A percentile compares a stretch with the other conserved stretches of the same genome.
Conservation (phyloP, 2,113 vertebrate genomes). For the Bagarius yarrelli region DNA sequence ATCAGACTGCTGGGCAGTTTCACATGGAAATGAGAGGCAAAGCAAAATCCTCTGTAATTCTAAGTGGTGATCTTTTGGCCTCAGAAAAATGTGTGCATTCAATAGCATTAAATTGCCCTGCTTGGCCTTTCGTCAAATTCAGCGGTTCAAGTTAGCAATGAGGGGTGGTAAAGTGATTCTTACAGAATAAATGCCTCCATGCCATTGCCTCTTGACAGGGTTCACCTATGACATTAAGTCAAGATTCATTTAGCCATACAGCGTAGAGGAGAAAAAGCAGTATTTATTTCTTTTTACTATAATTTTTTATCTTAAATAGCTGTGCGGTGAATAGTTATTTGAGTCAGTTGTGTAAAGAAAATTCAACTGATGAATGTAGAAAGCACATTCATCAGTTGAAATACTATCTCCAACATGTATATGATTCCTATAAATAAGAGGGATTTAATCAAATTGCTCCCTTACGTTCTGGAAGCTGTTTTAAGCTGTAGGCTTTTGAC, state of each 20-base stretch:
- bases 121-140: conserved; percentile 53
- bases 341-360: conserved; percentile 3
- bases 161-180: conserved; percentile 60
- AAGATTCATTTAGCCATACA: conserved; percentile 44
- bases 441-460: conserved; percentile 42
- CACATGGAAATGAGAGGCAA: conserved; percentile 64
- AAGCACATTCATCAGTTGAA: conserved; percentile 11
- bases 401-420: conserved; percentile 22
- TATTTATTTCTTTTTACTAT: conserved; percentile 29
- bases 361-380: too few relatives aligned
- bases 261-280: conserved; percentile 24
- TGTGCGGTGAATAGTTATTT: conserved; percentile 25
- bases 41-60: conserved; percentile 62
- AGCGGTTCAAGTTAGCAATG: conserved; percentile 61
- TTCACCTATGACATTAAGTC: conserved; percentile 58
- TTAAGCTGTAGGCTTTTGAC: conserved; percentile 42
- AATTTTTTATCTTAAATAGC: conserved; percentile 1
- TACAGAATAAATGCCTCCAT: conserved; percentile 55
- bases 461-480: conserved; percentile 20
- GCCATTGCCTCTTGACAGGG: conserved; percentile 57
- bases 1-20: conserved; percentile 69
- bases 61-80: conserved; percentile 48
- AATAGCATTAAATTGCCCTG: conserved; percentile 69
- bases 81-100: conserved; percentile 79
- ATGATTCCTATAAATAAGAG: conserved; percentile 47